phyloP scores from a whole-genome alignment of 1,140 invertebrate species.

The Pseudomyrmex cubaensis region DNA sequence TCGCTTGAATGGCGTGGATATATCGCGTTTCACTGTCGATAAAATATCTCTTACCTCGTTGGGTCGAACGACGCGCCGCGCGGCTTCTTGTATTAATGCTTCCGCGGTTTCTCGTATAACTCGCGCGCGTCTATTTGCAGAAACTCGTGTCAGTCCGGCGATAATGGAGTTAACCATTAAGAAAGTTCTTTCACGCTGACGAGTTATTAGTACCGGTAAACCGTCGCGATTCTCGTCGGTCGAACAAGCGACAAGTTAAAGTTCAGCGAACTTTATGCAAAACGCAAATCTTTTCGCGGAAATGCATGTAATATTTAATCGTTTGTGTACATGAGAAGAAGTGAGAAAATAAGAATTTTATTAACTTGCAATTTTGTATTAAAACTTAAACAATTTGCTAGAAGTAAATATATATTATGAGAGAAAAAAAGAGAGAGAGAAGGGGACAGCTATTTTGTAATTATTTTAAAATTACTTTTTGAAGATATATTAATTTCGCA shows the following conservation, averaged over 20 bases:
- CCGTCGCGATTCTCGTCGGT: neutral
- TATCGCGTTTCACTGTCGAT: constrained; percentile 39
- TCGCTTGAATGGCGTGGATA: constrained; percentile 12
- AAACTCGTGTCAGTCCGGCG: constrained; percentile 17
- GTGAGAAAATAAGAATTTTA: neutral
- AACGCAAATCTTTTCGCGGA: neutral
- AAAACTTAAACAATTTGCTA: too few species aligned
- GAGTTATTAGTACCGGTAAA: constrained; percentile 15
- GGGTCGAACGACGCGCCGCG: neutral
- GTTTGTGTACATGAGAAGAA: neutral
- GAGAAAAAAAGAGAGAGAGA: too few species aligned
- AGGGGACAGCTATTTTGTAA: too few species aligned
- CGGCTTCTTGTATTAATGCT: constrained; percentile 27
- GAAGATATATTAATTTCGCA: too few species aligned
- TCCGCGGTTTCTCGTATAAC: neutral
- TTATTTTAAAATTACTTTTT: too few species aligned
- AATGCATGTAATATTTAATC: neutral
- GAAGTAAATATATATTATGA: too few species aligned
- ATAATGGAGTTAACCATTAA: constrained; percentile 31
- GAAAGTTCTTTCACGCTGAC: constrained; percentile 14
- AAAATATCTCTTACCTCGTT: constrained; percentile 46
- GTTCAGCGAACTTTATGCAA: neutral
- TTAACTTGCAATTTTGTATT: neutral
- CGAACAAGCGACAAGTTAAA: neutral
- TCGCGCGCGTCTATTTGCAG: constrained; percentile 2